Evolutionary conservation across 2,888 invertebrate species (phyloP).

Genomic region (Plebejus argus): DNA sequence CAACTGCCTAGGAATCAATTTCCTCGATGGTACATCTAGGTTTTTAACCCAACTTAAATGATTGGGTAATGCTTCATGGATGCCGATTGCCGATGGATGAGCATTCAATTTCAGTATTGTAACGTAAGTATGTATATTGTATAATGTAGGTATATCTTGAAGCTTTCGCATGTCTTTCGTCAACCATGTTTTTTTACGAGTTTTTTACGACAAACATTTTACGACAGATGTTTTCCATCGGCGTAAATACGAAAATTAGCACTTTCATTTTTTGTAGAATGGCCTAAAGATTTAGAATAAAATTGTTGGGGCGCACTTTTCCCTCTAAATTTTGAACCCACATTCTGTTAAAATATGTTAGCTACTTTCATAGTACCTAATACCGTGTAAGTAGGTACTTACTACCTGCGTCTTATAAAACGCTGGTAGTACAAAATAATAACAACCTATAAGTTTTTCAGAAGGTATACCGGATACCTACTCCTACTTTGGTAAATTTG

Average conservation of each 20-base stretch:
- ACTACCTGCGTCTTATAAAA: no score
- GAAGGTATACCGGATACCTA: not conserved
- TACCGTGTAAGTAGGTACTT: no score
- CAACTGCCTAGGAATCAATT: no score
- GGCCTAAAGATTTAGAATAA: not conserved
- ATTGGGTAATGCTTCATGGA: not conserved
- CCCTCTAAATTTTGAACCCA: not conserved
- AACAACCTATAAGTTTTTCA: no score
- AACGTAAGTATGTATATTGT: not conserved
- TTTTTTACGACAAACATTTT: slow-evolving; percentile 1
- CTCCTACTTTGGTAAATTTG: not conserved
- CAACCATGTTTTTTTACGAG: not conserved
- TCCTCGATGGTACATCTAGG: no score
- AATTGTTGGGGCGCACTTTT: not conserved
- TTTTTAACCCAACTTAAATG: not conserved
- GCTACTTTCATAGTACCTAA: no score
- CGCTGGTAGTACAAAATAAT: no score
- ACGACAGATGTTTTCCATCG: slow-evolving; percentile 14
- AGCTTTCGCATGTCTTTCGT: not conserved
- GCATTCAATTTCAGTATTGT: not conserved
- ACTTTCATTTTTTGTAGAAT: not conserved
- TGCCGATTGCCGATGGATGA: not conserved
- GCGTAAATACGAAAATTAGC: slow-evolving; percentile 4
- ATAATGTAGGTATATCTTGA: not conserved
- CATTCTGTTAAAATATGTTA: no score